A percentile compares a stretch with the other conserved stretches of the same genome.
phyloP scores from a whole-genome alignment of 2,888 invertebrate genomes.

The Ormyrus thymus region DNA sequence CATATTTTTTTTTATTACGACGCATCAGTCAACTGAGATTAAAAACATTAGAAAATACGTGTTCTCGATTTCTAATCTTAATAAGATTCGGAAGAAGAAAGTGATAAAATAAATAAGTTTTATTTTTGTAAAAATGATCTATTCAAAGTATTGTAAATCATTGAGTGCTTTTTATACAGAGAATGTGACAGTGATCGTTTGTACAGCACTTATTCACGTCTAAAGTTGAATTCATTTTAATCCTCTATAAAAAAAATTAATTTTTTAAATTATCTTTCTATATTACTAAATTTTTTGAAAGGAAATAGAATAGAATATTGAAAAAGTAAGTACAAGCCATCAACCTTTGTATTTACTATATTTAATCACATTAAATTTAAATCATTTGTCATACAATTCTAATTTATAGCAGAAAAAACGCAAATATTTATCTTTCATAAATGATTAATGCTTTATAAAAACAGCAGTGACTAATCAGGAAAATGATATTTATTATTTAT shows the following conservation, averaged over 20 bases:
- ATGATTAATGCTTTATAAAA: too few relatives aligned
- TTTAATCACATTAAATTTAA: too few relatives aligned
- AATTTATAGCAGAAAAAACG: too few relatives aligned
- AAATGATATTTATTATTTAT: too few relatives aligned
- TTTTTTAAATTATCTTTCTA: slow-evolving; percentile 26
- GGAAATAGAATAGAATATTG: neutral
- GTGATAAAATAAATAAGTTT: slow-evolving; percentile 45
- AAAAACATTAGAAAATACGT: slow-evolving; percentile 27
- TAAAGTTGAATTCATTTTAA: slow-evolving; percentile 48
- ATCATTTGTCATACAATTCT: too few relatives aligned
- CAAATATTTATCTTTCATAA: too few relatives aligned
- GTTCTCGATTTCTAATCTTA: slow-evolving; percentile 28
- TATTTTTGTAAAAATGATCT: slow-evolving; percentile 55
- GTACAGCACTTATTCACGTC: slow-evolving; percentile 52
- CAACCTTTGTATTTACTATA: too few relatives aligned
- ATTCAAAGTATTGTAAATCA: slow-evolving; percentile 47
- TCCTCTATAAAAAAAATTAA: slow-evolving; percentile 29
- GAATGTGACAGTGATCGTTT: slow-evolving; percentile 42
- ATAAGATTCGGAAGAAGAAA: slow-evolving; percentile 34
- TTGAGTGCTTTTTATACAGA: slow-evolving; percentile 53
- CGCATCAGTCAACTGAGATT: slow-evolving; percentile 37
- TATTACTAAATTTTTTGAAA: slow-evolving; percentile 26
- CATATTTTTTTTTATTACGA: slow-evolving; percentile 14
- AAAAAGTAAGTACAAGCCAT: too few relatives aligned
- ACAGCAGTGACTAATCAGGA: too few relatives aligned